These are phyloP conservation scores for Cataglyphis hispanica DNA, from an alignment of 1,140 invertebrate genomes.

Conservation along the genomic window DNA sequence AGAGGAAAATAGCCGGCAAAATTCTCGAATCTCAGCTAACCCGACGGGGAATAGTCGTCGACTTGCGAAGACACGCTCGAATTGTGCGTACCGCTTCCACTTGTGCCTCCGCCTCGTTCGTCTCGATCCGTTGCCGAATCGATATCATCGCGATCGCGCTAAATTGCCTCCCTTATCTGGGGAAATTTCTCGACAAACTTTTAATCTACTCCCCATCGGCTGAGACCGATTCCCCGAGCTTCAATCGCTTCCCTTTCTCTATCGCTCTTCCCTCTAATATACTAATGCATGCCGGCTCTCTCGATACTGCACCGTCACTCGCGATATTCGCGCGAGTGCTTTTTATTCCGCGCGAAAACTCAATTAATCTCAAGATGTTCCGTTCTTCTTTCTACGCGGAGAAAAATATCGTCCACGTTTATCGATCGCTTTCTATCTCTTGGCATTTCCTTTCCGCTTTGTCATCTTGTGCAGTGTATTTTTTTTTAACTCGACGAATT, in stretches of 20 bases:
- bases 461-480: conserved; percentile 3
- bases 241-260: conserved; percentile 15
- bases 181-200: conserved; percentile 69
- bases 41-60: conserved; percentile 14
- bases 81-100: conserved; percentile 23
- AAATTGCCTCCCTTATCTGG: conserved; percentile 53
- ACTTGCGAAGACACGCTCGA: conserved; percentile 44
- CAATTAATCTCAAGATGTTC: conserved; percentile 74
- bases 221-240: conserved; percentile 27
- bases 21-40: conserved; percentile 44
- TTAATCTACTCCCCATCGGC: conserved; percentile 62
- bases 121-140: conserved; percentile 46
- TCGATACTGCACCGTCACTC: conserved; percentile 52
- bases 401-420: conserved; percentile 28
- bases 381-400: conserved; percentile 1
- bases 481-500: conserved; percentile 2
- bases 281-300: conserved; percentile 41
- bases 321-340: conserved; percentile 47
- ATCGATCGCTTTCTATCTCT: conserved; percentile 22
- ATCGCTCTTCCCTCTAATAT: conserved; percentile 26
- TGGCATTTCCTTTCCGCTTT: background rate
- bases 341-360: conserved; percentile 64
- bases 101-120: background rate
- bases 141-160: conserved; percentile 53
- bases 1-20: conserved; percentile 35